Evolutionary conservation across 2,797 vertebrate species (phyloP), one percentile per base, ranked within the genome.

Genomic region (Pseudocheirus occidentalis): DNA sequence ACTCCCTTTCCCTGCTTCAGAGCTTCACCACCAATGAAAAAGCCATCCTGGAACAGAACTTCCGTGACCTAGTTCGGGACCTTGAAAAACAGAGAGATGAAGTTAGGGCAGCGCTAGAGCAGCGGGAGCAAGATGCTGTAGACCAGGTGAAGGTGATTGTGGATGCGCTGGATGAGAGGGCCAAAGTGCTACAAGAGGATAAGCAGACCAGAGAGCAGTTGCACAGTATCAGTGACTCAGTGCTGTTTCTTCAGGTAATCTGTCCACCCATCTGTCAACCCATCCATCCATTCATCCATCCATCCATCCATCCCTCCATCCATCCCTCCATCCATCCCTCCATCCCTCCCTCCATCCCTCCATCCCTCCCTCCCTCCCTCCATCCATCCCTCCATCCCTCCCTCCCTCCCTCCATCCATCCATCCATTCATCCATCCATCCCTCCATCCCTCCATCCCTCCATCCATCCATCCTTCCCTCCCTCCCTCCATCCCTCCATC

Each of bases 21-120:
- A 99, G 98, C 96, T 99, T 99, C 94, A 99, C 99, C 90, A 98
- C 98, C 97, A 99, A 98, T 0, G 99, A 99, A 98, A 99, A 99
- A 96, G 98, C 98, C 21, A 98, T 98, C 0, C 97, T 99, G 97
- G 99, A 99, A 50, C 99, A 99, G 98, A 98, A 98, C 97, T 99
- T 99, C 98, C 98, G 98, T 97, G 99, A 99, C 96, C 97, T 99
- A 95, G 98, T 99, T 92, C 97, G 98, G 29, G 99, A 99, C 94
- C 97, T 99, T 94, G 99, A 99, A 97, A 99, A 98, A 96, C 99
- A 99, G 91, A 98, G 98, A 92, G 99, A 99, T 10, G 99, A 99
- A 93, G 98, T 99, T 94, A 98, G 98, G 93, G 98, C 98, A 93
- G 98, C 98, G 0, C 96, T 99, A 97, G 99, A 99, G 52, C 99